phyloP scores from a whole-genome alignment of 2,797 vertebrate species.

The Sparus aurata region DNA sequence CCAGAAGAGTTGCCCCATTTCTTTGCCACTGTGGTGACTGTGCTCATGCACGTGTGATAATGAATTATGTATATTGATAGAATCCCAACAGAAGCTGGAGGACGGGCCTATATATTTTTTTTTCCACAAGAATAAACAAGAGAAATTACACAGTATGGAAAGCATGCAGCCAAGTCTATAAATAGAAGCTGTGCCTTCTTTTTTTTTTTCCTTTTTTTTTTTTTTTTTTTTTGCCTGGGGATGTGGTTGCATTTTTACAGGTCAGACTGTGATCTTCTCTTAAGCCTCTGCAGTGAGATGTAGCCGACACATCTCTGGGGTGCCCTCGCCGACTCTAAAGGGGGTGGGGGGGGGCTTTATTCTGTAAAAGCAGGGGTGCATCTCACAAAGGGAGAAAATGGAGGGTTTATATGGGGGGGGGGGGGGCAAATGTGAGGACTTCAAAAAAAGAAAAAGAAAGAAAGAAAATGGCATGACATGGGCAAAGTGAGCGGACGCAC shows the following conservation, averaged over 20 bases:
- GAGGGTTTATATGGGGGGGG: not conserved
- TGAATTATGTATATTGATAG: constrained; percentile 83
- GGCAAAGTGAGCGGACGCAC: constrained; percentile 35
- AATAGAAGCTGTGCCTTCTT: constrained; percentile 81
- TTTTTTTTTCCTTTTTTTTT: constrained; percentile 53
- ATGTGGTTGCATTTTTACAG: constrained; percentile 81
- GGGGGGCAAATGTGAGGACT: not conserved
- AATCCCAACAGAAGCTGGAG: constrained; percentile 74
- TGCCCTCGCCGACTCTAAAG: constrained; percentile 23
- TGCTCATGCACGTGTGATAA: constrained; percentile 59
- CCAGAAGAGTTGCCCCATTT: constrained; percentile 67
- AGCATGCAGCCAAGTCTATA: constrained; percentile 76
- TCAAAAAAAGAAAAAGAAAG: not conserved
- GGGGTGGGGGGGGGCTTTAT: constrained; percentile 43
- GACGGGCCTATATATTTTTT: constrained; percentile 51
- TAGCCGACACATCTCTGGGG: constrained; percentile 48
- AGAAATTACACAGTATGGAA: constrained; percentile 78
- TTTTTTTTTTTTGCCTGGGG: constrained; percentile 74
- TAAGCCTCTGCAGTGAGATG: constrained; percentile 61
- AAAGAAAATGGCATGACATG: constrained; percentile 23
- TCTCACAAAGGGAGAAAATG: not conserved
- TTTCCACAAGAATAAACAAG: constrained; percentile 83
- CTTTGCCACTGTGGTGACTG: constrained; percentile 26
- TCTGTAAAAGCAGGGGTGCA: constrained; percentile 45
- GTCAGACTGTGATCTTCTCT: constrained; percentile 77